phyloP scores from a whole-genome alignment of 23 tunicate species.

The Halocynthia aurantium region DNA sequence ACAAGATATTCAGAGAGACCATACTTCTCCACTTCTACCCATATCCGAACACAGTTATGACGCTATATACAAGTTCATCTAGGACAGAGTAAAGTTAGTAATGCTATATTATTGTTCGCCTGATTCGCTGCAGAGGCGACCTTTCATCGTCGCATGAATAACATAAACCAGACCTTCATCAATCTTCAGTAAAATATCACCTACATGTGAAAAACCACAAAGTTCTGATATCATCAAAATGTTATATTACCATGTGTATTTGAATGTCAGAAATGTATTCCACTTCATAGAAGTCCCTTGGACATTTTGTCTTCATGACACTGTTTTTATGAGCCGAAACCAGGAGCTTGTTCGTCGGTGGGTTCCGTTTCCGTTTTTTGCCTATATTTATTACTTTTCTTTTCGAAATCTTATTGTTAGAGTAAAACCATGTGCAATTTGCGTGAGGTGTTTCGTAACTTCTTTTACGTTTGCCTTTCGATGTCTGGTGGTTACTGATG shows the following conservation, averaged over 20 bases:
- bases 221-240: neutral
- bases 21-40: no score
- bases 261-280: conserved; percentile 74
- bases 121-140: no score
- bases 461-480: neutral
- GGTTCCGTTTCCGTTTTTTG: neutral
- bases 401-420: neutral
- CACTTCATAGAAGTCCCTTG: conserved; percentile 53
- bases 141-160: no score
- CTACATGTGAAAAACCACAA: neutral
- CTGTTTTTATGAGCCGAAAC: conserved; percentile 51
- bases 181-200: no score
- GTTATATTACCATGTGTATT: conserved; percentile 35
- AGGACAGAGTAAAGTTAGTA: no score
- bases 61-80: no score
- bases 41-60: no score
- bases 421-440: conserved; percentile 26
- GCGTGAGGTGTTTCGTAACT: neutral
- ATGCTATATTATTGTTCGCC: no score
- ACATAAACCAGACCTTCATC: no score
- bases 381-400: neutral
- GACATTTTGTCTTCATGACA: conserved; percentile 35
- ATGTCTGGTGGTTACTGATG: neutral
- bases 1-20: no score
- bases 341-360: conserved; percentile 36